phyloP scores from a whole-genome alignment of 2,797 vertebrate genomes.

The Melanotaenia trifasciata region DNA sequence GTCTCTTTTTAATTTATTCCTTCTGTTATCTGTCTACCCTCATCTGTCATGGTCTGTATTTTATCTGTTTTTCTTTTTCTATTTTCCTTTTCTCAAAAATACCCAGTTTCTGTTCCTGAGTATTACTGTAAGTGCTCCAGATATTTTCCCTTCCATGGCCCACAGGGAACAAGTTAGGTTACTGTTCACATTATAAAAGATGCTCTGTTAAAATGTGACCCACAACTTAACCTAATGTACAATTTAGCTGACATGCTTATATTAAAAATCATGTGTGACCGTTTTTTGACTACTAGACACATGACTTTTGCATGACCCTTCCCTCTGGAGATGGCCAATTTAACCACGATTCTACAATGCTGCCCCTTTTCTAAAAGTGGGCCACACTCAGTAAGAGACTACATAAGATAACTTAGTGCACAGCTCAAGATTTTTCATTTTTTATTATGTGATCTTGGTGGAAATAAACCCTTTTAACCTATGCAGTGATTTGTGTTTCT shows the following conservation, averaged over 20 bases:
- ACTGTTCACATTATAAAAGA: constrained; percentile 15
- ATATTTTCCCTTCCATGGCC: constrained; percentile 29
- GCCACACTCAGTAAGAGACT: not conserved
- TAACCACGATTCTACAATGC: constrained; percentile 10
- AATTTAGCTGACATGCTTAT: not conserved
- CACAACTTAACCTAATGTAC: not conserved
- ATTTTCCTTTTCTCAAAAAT: constrained; percentile 29
- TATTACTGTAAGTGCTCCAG: constrained; percentile 29
- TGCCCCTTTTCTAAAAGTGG: constrained; percentile 28
- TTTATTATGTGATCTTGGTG: not conserved
- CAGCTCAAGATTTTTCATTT: not conserved
- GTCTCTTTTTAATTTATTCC: constrained; percentile 53
- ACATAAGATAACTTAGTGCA: not conserved
- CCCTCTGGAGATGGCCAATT: constrained; percentile 17
- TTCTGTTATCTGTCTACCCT: constrained; percentile 39
- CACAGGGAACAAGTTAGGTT: constrained; percentile 14
- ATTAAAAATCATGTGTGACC: not conserved
- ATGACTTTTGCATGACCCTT: constrained; percentile 20
- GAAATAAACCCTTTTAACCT: not conserved
- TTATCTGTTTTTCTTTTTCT: constrained; percentile 10
- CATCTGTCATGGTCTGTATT: constrained; percentile 31
- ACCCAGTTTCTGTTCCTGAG: constrained; percentile 43
- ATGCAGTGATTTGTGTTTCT: not conserved
- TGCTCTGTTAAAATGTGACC: constrained; percentile 37
- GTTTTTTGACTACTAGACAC: constrained; percentile 11